These are phyloP conservation scores for Budorcas taxicolor DNA, from an alignment of 2,113 vertebrate genomes.

Conservation along the genomic window DNA sequence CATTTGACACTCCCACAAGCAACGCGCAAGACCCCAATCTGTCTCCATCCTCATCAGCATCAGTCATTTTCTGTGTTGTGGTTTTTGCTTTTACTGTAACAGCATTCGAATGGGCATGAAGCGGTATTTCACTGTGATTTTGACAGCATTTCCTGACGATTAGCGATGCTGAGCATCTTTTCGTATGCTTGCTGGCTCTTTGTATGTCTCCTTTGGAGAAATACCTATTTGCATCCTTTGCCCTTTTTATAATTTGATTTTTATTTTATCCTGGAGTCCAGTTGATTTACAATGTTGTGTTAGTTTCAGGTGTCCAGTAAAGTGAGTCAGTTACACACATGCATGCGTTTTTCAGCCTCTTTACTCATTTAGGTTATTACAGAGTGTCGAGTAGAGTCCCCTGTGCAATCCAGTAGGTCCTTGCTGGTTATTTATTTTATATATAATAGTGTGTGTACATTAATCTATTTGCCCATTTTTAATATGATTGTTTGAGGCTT, in stretches of 20 bases:
- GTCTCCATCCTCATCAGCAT: neutral
- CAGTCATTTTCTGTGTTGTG: neutral
- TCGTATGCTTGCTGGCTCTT: neutral
- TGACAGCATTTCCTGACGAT: neutral
- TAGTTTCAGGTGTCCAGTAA: neutral
- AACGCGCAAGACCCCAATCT: neutral
- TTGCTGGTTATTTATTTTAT: neutral
- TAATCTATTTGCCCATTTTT: neutral
- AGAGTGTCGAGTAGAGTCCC: neutral
- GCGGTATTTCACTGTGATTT: neutral
- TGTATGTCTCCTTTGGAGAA: neutral
- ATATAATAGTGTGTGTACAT: neutral
- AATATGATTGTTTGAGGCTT: neutral
- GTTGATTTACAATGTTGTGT: neutral
- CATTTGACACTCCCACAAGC: neutral
- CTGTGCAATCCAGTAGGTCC: neutral
- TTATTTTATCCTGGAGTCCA: neutral
- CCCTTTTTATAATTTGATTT: neutral
- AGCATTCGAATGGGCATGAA: neutral
- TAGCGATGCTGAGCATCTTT: neutral
- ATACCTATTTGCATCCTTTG: neutral
- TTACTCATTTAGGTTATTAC: no score
- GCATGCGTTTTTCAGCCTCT: neutral
- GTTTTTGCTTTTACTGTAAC: neutral
- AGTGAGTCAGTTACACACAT: neutral